A percentile compares a stretch with the other conserved stretches of the same genome.
phyloP scores from a whole-genome alignment of 2,113 vertebrate genomes.

The Terrapene triunguis region DNA sequence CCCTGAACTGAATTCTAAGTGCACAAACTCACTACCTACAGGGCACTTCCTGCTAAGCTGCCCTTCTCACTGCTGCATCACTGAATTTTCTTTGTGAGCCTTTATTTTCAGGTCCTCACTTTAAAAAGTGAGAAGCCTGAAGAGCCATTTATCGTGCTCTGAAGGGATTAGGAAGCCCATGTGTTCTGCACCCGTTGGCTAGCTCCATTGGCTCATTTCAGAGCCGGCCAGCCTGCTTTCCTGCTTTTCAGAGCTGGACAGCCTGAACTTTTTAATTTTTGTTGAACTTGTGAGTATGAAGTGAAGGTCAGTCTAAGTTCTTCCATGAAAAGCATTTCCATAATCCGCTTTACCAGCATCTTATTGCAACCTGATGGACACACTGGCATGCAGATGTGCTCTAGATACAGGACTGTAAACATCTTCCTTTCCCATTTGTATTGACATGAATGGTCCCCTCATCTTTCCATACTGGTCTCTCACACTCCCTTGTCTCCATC shows the following conservation, averaged over 20 bases:
- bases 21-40: no score
- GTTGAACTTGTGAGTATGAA: not conserved
- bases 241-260: not conserved
- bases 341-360: not conserved
- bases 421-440: not conserved
- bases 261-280: not conserved
- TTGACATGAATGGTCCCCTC: not conserved
- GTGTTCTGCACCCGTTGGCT: not conserved
- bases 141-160: not conserved
- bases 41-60: not conserved
- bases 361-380: not conserved
- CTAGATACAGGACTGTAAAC: not conserved
- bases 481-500: not conserved
- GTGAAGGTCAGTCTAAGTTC: not conserved
- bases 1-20: no score
- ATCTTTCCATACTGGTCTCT: not conserved
- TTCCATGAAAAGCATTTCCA: not conserved
- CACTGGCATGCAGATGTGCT: not conserved
- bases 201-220: not conserved
- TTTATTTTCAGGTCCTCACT: not conserved
- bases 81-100: not conserved
- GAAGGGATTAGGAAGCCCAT: not conserved
- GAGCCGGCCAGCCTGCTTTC: not conserved
- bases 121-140: not conserved
- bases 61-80: not conserved